phyloP scores from a whole-genome alignment of 2,113 vertebrate genomes.

The Catagonus wagneri region DNA sequence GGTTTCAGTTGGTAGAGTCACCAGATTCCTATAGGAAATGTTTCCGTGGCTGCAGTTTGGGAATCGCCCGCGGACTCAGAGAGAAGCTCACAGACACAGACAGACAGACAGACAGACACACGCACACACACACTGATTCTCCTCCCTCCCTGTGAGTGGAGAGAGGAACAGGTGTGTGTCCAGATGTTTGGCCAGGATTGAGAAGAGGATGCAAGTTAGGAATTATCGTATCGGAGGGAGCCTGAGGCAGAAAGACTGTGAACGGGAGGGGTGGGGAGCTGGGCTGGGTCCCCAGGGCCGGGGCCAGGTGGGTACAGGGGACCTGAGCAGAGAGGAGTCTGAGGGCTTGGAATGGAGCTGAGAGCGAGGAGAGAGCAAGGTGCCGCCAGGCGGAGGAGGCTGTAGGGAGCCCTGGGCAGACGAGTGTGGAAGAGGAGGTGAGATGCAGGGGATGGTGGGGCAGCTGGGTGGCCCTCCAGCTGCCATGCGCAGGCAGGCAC shows the following conservation, averaged over 20 bases:
- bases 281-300: background rate
- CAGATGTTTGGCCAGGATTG: conserved; percentile 17
- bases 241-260: background rate
- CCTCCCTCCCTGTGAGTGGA: background rate
- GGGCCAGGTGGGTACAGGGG: background rate
- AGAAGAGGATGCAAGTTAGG: background rate
- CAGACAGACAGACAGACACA: too few relatives aligned
- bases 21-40: background rate
- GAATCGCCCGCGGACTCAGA: background rate
- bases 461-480: background rate
- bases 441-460: too few relatives aligned
- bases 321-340: background rate
- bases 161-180: conserved; percentile 38
- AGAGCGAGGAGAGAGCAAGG: background rate
- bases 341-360: background rate
- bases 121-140: background rate
- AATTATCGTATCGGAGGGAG: background rate
- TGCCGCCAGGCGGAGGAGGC: background rate
- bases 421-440: background rate
- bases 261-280: background rate
- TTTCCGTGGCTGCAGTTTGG: background rate
- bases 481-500: background rate
- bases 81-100: background rate
- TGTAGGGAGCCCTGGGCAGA: background rate
- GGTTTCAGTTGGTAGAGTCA: background rate